Evolutionary conservation across 2,113 vertebrate species (phyloP).

Genomic region (Indicator maculatus): DNA sequence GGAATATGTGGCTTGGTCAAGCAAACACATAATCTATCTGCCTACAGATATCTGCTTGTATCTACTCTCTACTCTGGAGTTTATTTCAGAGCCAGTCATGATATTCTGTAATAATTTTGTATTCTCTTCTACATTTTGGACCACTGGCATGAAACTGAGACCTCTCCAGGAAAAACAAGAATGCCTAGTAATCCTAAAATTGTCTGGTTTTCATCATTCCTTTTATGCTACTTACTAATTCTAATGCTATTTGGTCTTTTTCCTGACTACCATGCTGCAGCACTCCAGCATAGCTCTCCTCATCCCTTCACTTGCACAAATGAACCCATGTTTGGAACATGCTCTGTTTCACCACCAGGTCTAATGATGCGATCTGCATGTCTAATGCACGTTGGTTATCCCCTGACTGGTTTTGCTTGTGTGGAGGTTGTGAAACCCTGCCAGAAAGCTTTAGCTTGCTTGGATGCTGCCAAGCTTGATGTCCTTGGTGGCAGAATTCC

Average conservation of each 20-base stretch:
- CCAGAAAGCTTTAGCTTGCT: neutral
- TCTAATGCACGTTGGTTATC: neutral
- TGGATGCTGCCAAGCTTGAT: neutral
- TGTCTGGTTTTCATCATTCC: neutral
- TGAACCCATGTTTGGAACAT: accelerated
- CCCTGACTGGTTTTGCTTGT: neutral
- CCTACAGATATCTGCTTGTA: neutral
- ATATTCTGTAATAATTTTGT: neutral
- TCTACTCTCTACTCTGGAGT: neutral
- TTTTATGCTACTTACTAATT: neutral
- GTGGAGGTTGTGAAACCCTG: neutral
- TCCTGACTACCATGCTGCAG: neutral
- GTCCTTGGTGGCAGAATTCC: neutral
- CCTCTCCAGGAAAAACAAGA: neutral
- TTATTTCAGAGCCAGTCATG: neutral
- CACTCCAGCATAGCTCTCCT: neutral
- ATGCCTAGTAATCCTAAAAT: neutral
- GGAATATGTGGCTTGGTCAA: neutral
- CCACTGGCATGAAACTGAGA: neutral
- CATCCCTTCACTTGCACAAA: neutral
- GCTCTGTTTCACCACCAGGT: neutral
- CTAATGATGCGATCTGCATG: neutral
- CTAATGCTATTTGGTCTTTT: neutral
- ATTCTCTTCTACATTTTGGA: neutral
- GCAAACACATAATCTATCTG: neutral